These are phyloP conservation scores for Eueides isabella DNA, from an alignment of 1,140 invertebrate species.

Conservation along the genomic window DNA sequence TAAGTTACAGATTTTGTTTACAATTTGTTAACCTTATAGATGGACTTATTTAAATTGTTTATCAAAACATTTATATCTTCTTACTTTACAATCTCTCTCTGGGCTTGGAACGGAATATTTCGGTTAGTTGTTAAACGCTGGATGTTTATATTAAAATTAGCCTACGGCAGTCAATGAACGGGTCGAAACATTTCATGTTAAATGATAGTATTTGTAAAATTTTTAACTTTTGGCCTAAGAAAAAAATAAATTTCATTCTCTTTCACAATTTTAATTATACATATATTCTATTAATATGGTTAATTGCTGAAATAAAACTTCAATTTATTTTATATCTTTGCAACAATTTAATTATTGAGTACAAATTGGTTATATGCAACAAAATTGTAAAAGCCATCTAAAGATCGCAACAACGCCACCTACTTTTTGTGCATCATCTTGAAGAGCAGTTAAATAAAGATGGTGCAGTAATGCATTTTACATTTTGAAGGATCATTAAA, in stretches of 20 bases:
- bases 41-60: not conserved
- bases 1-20: not conserved
- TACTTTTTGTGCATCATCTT: conserved; percentile 33
- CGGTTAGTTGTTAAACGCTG: conserved; percentile 68
- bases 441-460: conserved; percentile 64
- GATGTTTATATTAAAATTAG: conserved; percentile 77
- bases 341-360: not conserved
- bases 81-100: conserved; percentile 35
- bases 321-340: not conserved
- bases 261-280: not conserved
- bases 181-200: conserved; percentile 57
- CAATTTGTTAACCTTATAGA: not conserved
- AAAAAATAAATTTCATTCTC: not conserved
- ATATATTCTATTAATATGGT: not conserved
- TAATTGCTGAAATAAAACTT: not conserved
- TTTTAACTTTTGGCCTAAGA: not conserved
- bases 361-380: not conserved
- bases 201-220: conserved; percentile 35
- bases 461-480: conserved; percentile 77
- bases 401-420: conserved; percentile 5
- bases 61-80: not conserved
- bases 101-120: conserved; percentile 60
- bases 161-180: conserved; percentile 59
- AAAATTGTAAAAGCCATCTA: not conserved
- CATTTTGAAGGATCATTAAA: conserved; percentile 80